Percentiles rank a stretch among this genome's conserved stretches.
Evolutionary conservation across 2,113 vertebrate species (phyloP).

Genomic region (Anas platyrhynchos): DNA sequence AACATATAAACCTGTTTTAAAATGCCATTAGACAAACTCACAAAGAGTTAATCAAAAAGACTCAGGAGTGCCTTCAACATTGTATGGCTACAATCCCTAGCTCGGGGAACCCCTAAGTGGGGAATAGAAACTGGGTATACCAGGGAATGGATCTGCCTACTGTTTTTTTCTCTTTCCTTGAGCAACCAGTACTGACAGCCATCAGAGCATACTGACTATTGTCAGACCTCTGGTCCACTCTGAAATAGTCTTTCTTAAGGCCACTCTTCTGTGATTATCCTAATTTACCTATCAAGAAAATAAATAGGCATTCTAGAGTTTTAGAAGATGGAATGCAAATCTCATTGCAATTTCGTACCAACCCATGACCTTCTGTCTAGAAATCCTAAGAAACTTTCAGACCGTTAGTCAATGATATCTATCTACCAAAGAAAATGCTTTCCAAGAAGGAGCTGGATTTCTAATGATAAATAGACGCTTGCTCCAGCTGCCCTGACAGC

Average conservation of each 20-base stretch:
- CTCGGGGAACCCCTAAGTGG: background rate
- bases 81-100: background rate
- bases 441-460: background rate
- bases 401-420: rapidly evolving
- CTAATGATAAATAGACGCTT: background rate
- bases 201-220: background rate
- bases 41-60: background rate
- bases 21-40: background rate
- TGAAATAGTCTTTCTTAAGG: background rate
- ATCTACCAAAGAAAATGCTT: background rate
- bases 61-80: rapidly evolving
- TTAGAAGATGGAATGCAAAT: background rate
- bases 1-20: background rate
- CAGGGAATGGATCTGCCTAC: background rate
- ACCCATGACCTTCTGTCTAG: background rate
- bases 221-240: background rate
- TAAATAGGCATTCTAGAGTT: background rate
- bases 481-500: background rate
- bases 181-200: background rate
- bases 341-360: background rate
- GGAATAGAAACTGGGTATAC: background rate
- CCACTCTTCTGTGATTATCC: background rate
- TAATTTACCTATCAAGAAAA: background rate
- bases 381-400: background rate
- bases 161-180: background rate